Evolutionary conservation across 2,113 vertebrate species (phyloP), one percentile per base, ranked within the genome.

Genomic region (Madoqua kirkii): DNA sequence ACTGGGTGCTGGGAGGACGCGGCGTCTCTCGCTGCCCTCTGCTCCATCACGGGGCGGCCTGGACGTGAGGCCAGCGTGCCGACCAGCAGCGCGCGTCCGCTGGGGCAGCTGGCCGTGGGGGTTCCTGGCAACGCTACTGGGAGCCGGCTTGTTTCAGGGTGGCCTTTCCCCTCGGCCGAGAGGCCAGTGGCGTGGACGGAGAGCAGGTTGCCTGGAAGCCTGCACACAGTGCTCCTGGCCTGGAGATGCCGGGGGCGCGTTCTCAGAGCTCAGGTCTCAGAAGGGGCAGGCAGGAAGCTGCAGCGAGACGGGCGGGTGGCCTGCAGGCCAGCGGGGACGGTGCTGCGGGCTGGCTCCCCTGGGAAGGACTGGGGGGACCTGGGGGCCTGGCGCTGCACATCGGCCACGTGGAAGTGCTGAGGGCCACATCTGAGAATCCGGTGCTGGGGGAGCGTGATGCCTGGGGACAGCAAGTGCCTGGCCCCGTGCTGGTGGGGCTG

Each of bases 111-210:
- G 97, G 98, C 96, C 93, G 95, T 92, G 97, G 4, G 92, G 96
- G 97, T 98, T 98, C 78, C 96, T 89, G 98, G 98, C 96, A 98
- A 97, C n/a, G 98, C 97, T 98, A 97, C 98, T 95, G 98, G 98
- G 97, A 98, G 98, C 98, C 91, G 92, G 93, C 97, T 84, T 96
- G 79, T 33, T 64, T 98, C 92, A 90, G 89, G 92, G 95, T 97
- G 98, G 97, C 98, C 97, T 96, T 95, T 97, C 98, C 96, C 98
- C 98, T 89, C 97, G 95, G 96, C 97, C 95, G 96, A 97, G 96
- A 95, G 97, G 96, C 96, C 97, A 98, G 98, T 79, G 89, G 97
- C 98, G 97, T 97, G 97, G 98, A 97, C 91, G 85, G 92, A 98
- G 98, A 96, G 92, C 90, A 50, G n/a, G 16, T 13, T 5, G 1